Evolutionary conservation across 2,888 invertebrate species (phyloP).

Genomic region (Drosophila nr. medialis): DNA sequence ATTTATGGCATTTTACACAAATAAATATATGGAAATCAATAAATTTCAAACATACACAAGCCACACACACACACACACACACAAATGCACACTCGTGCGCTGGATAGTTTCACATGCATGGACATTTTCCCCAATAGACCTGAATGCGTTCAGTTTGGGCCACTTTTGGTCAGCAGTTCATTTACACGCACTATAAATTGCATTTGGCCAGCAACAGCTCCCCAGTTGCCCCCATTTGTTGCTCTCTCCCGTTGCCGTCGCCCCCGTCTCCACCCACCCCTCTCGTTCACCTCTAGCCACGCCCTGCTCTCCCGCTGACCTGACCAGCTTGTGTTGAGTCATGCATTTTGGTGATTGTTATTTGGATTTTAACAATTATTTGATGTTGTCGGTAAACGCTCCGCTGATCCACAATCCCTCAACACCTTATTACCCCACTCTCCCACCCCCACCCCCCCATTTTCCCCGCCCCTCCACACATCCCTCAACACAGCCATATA

Average conservation of each 20-base stretch:
- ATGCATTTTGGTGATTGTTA: constrained; percentile 53
- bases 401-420: neutral
- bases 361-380: constrained; percentile 72
- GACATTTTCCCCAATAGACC: constrained; percentile 56
- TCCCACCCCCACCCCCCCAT: no score
- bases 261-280: neutral
- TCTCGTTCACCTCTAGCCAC: neutral
- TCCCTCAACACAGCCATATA: neutral
- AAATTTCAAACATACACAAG: constrained; percentile 57
- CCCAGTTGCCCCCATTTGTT: constrained; percentile 4
- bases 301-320: neutral
- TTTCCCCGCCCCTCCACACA: no score
- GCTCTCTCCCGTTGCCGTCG: neutral
- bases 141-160: constrained; percentile 42
- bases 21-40: constrained; percentile 79
- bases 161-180: constrained; percentile 66
- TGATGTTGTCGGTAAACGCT: constrained; percentile 59
- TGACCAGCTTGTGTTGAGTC: constrained; percentile 19
- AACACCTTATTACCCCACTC: neutral
- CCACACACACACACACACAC: neutral
- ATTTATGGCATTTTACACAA: constrained; percentile 80
- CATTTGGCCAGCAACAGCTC: constrained; percentile 28
- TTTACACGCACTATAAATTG: constrained; percentile 72
- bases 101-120: constrained; percentile 26
- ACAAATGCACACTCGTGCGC: neutral